A percentile compares a stretch with the other conserved stretches of the same genome.
These are phyloP conservation scores for Folsomia candida DNA, from an alignment of 2,888 invertebrate species.

Conservation along the genomic window DNA sequence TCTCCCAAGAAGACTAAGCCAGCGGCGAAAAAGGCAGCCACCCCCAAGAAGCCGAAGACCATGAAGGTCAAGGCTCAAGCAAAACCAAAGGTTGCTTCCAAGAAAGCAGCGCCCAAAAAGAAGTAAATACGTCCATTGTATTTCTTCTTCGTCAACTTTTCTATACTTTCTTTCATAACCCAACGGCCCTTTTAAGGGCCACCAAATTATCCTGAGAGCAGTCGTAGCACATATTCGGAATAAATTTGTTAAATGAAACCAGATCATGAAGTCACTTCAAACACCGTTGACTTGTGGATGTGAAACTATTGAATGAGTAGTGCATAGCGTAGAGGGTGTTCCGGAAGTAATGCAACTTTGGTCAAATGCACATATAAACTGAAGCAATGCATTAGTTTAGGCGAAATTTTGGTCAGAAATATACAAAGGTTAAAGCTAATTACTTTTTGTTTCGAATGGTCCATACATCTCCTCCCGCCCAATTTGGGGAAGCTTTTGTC, in stretches of 20 bases:
- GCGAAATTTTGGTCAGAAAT: no score
- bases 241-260: neutral
- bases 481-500: no score
- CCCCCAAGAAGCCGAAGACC: neutral
- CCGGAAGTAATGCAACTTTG: no score
- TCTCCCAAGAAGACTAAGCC: neutral
- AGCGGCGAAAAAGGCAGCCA: neutral
- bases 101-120: neutral
- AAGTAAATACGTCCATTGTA: neutral
- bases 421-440: no score
- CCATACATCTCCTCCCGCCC: no score
- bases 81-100: neutral
- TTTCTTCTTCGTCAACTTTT: neutral
- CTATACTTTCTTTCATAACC: neutral
- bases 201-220: slow-evolving; percentile 4
- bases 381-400: no score
- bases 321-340: no score
- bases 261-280: neutral
- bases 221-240: neutral
- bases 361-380: no score
- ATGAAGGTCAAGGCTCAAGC: neutral
- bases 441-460: no score
- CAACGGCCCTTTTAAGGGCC: slow-evolving; percentile 20
- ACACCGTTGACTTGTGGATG: no score
- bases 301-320: no score